Base-by-base conservation (phyloP, 2,888 invertebrate genomes). In the Drosophila kambysellisi region DNA sequence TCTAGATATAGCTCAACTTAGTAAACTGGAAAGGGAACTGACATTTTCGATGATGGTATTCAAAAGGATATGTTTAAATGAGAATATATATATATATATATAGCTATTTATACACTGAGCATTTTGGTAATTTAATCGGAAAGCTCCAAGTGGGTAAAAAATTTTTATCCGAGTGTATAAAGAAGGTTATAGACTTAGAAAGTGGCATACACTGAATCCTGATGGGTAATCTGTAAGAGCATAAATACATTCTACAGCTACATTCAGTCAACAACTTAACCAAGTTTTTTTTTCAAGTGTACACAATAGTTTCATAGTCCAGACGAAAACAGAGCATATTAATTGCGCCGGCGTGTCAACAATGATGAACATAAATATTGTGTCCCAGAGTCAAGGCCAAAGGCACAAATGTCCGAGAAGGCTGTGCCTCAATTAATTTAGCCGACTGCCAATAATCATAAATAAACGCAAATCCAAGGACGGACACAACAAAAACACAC, bases 361-460 rank as follows among this genome's bases (percentile, higher is more conserved):
- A 76, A 67, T 79, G 80, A 74, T 62, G 73, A 64, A 64, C 80
- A 79, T 80, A 67, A 79, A 80, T 79, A 76, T 74, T 70, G 56
- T 25, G 43, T 46, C 41, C 70, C 52, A 68, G 46, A 56, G 66
- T 65, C 85, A 76, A 73, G 76, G 69, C 57, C 76, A 62, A 59
- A 48, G 52, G 65, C 58, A 56, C 53, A 56, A 79, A 35, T 70
- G 63, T 54, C 60, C 51, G 61, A 67, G 67, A 66, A 50, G 51
- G 56, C 73, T 67, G 71, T 76, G 25, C 25, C 79, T 85, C 86
- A 84, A 84, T 88, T 85, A 88, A 88, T 84, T 85, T 79, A 58
- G 70, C 58, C 30, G 71, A 41, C 79, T 85, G 86, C 83, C 88
- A 85, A 84, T 84, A 84, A 88, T 84, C 83, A 85, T 85, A 88